Evolutionary conservation across 2,113 vertebrate genomes (phyloP), one percentile per base, ranked within the genome.

Genomic region (Bufo bufo): DNA sequence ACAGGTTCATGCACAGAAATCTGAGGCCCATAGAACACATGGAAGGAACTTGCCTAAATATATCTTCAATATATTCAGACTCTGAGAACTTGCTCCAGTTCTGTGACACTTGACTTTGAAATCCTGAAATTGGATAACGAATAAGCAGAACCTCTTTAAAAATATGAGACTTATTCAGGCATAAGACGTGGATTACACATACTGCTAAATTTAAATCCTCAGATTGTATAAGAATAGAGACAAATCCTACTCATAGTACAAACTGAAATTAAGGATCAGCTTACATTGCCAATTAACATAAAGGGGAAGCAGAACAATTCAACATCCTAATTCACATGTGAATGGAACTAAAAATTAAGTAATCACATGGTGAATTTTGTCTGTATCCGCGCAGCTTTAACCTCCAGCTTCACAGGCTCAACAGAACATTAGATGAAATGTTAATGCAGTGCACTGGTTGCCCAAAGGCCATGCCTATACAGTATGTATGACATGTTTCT

Each of bases 281-380:
- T 88, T 88, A 87, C 66, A 88, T 75, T 33, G 23, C 69, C 54
- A 88, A 77, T 88, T 88, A 82, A 58, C 86, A 88, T 63, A 59
- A 82, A 63, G 56, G 71, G 80, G 52, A 82, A 63, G 78, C 52
- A 74, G 66, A 83, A 77, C 80, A 75, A 88, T 83, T 83, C 69
- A 63, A 83, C 80, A 52, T 83, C 69, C 79, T 88, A 88, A 88
- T 77, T 82, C 79, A 61, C 69, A 75, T 49, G 23, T 87, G 86
- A 88, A 83, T 83, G 69, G 69, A 83, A 88, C 79, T 69, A 50
- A 63, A 82, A 82, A 83, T 75, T 88, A 88, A 75, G 79, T 75
- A 82, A 88, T 88, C 80, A 77, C 80, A 88, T 45, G 58, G 86
- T 72, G 23, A 82, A 77, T 77, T 87, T 77, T 72, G 69, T 13